Conservation (phyloP, 2,888 invertebrate genomes). For the Mactromeris polynyma region DNA sequence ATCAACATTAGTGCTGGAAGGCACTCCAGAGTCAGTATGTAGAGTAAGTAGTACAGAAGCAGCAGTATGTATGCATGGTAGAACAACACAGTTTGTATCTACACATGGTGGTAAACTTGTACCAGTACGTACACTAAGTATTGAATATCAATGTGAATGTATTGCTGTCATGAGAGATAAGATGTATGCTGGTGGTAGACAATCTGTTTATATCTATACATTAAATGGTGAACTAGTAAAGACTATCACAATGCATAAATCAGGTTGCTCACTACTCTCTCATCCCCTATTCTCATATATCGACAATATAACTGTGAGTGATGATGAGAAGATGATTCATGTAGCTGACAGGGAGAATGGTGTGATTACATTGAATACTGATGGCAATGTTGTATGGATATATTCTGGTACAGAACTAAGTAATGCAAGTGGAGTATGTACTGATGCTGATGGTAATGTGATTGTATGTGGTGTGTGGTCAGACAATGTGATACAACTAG, state of each 20-base stretch:
- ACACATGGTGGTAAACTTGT: background rate
- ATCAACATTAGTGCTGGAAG: too few relatives aligned
- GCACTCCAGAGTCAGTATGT: background rate
- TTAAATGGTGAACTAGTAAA: background rate
- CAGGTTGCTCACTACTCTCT: background rate
- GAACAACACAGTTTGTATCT: slow-evolving; percentile 1
- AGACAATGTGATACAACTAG: slow-evolving; percentile 1
- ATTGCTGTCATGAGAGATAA: background rate
- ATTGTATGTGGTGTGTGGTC: background rate
- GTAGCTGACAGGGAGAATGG: background rate
- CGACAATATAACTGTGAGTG: background rate
- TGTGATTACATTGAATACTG: slow-evolving; percentile 15
- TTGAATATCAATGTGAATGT: background rate
- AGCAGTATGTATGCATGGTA: background rate
- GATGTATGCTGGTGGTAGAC: background rate
- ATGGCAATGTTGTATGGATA: background rate
- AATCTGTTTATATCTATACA: background rate
- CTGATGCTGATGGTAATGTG: slow-evolving; percentile 11
- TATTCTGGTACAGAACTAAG: background rate
- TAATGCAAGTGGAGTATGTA: background rate
- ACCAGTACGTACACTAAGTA: background rate
- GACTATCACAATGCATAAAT: background rate
- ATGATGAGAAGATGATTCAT: slow-evolving; percentile 11
- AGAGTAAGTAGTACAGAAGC: background rate
- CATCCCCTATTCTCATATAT: background rate